Conservation (phyloP, 1,140 invertebrate species). For the Galleria mellonella region DNA sequence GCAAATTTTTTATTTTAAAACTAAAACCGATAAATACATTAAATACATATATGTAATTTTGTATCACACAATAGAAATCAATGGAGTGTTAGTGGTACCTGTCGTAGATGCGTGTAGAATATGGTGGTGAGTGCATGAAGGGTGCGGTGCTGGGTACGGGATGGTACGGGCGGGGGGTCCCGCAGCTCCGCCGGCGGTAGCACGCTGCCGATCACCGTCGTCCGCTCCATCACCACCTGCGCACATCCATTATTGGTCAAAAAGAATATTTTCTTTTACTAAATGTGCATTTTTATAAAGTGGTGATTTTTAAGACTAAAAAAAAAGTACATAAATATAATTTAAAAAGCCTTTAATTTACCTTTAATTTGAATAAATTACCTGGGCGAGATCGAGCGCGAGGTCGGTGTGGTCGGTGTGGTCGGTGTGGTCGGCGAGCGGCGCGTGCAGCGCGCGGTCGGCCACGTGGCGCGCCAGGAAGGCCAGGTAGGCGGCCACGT, state of each 20-base stretch:
- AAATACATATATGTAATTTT: no score
- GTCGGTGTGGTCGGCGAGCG: slow-evolving; percentile 73
- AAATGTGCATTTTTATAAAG: no score
- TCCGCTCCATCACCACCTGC: slow-evolving; percentile 91
- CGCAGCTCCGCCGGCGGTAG: slow-evolving; percentile 79
- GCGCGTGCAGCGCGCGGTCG: slow-evolving; percentile 80
- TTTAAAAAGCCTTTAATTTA: no score
- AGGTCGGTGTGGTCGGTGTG: slow-evolving; percentile 56
- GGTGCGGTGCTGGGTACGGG: slow-evolving; percentile 73
- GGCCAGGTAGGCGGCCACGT: slow-evolving; percentile 92
- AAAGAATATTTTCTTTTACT: no score
- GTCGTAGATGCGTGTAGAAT: slow-evolving; percentile 85
- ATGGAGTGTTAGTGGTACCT: slow-evolving; percentile 59
- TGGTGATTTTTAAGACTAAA: no score
- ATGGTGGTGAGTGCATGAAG: slow-evolving; percentile 86
- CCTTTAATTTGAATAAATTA: no score
- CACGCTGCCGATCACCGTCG: slow-evolving; percentile 89
- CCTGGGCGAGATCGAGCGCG: slow-evolving; percentile 85
- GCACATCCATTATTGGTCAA: neutral
- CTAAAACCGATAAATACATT: no score
- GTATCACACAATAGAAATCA: neutral
- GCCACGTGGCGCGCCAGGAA: slow-evolving; percentile 87
- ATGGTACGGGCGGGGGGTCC: slow-evolving; percentile 12
- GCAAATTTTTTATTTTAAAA: no score
- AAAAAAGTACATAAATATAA: no score